A percentile compares a stretch with the other conserved stretches of the same genome.
Conservation (phyloP, 2,797 vertebrate species). For the Phalanger gymnotis region DNA sequence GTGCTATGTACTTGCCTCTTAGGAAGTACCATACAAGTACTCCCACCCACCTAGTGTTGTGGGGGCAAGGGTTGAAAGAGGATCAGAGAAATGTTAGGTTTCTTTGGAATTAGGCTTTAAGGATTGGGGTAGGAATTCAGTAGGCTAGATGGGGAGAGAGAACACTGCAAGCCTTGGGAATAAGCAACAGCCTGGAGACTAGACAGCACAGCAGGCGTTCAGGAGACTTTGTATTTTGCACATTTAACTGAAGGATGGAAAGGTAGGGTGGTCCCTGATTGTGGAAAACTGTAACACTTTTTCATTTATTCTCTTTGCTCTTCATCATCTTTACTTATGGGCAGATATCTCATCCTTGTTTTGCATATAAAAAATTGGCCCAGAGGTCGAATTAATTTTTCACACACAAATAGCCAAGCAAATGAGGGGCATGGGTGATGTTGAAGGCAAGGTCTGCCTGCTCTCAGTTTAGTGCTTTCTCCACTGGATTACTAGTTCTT, state of each 20-base stretch:
- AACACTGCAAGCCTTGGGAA: neutral
- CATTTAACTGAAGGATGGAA: neutral
- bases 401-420: neutral
- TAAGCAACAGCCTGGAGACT: neutral
- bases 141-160: neutral
- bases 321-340: neutral
- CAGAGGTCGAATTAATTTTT: neutral
- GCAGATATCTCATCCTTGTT: neutral
- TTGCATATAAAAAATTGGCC: neutral
- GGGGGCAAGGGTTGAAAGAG: neutral
- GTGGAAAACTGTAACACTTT: neutral
- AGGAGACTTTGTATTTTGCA: neutral
- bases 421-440: neutral
- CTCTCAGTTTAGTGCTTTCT: neutral
- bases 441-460: neutral
- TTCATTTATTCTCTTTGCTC: neutral
- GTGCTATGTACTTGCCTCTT: neutral
- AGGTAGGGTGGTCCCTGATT: neutral
- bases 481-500: neutral
- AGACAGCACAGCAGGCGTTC: neutral
- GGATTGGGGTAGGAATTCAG: neutral
- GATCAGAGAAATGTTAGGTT: neutral
- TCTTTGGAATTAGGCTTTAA: neutral
- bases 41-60: neutral
- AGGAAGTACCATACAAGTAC: neutral